Evolutionary conservation across 2,888 invertebrate species (phyloP), one percentile per base, ranked within the genome.

Genomic region (Geotrupes spiniger): DNA sequence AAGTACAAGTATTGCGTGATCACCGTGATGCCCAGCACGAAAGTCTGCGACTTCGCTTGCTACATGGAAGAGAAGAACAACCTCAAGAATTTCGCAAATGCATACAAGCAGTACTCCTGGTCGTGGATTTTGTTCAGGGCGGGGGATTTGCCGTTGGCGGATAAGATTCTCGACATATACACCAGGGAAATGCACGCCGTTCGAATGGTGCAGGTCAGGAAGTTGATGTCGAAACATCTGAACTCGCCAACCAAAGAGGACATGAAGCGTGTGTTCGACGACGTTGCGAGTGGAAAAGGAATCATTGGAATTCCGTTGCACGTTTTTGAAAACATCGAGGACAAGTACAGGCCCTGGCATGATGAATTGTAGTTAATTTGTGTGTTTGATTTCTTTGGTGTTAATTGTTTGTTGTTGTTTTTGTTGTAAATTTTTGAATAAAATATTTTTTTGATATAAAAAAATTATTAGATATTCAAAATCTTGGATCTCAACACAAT

Each of bases 1-100:
- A 37, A 36, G 9, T 45, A 45, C 21, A 46, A 50, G 14, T 50
- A 46, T 10, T 50, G 50, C 26, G 31, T 50, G 14, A 33, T 50
- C 10, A 42, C 37, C 9, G 16, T 50, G 10, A 29, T 46, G 2
- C 45, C 36, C 1, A 25, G n/a, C 10, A 3, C 21, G 8, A 12
- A 12, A 5, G 31, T 25, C 11, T 50, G 50, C 14, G 42, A 50
- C 6, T 28, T 26, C n/a, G 21, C 14, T 9, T 50, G 50, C 26
- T 42, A 46, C 9, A 27, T 16, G 3, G 36, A 41, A 2, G 14
- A 33, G 2, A 44, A 45, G 12, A 10, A 28, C 1, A n/a, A 27
- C 1, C 12, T 50, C 15, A 5, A 12, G 12, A 26, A 16, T 8
- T 14, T 50, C 29, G 42, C 45, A 2, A 37, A 42, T 6, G 27